A percentile compares a stretch with the other conserved stretches of the same genome.
phyloP scores from a whole-genome alignment of 1,140 invertebrate species.

The Drosophila gunungcola region DNA sequence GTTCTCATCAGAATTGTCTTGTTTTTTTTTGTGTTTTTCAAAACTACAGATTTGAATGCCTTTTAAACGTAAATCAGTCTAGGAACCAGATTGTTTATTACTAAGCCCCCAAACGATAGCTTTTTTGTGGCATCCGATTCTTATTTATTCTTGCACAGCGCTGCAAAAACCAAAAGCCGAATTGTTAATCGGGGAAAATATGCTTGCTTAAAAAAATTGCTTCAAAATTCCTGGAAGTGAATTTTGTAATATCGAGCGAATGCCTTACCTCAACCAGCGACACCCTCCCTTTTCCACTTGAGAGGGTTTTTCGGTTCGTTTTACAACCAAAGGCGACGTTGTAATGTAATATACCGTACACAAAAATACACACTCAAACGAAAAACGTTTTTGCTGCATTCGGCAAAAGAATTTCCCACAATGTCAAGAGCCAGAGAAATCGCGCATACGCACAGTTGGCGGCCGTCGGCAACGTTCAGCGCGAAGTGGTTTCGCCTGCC shows the following conservation, averaged over 20 bases:
- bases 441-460: conserved; percentile 70
- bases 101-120: not conserved
- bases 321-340: conserved; percentile 39
- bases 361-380: conserved; percentile 10
- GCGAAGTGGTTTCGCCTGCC: conserved; percentile 13
- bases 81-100: not conserved
- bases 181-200: conserved; percentile 12
- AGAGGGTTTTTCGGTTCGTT: conserved; percentile 37
- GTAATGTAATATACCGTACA: conserved; percentile 61
- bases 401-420: conserved; percentile 74
- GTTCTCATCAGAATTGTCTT: not conserved
- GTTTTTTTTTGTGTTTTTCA: not conserved
- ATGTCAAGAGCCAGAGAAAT: conserved; percentile 66
- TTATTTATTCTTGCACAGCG: conserved; percentile 15
- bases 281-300: conserved; percentile 3
- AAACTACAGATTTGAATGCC: no score
- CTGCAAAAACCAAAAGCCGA: conserved; percentile 43
- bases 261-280: conserved; percentile 6
- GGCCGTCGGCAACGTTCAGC: conserved; percentile 18
- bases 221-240: conserved; percentile 62
- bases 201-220: conserved; percentile 38
- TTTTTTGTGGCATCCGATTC: conserved; percentile 6
- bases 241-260: conserved; percentile 66
- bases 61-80: not conserved
- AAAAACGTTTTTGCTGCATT: conserved; percentile 61